Evolutionary conservation across 2,797 vertebrate species (phyloP).

Genomic region (Notoglanidium macrostoma): DNA sequence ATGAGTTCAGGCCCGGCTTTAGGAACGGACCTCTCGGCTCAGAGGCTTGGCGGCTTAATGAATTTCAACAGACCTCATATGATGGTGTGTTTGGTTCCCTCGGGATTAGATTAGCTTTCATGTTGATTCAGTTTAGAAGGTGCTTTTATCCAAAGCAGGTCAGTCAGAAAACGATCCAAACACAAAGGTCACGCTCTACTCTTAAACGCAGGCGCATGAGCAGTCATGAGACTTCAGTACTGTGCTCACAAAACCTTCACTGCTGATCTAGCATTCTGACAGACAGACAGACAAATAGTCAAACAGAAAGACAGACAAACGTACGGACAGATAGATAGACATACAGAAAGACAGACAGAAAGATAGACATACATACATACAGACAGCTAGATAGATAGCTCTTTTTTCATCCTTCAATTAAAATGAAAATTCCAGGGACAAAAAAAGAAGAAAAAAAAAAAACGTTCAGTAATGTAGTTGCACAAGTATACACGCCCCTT

Average conservation of each 20-base stretch:
- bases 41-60: neutral
- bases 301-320: neutral
- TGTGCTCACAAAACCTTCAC: neutral
- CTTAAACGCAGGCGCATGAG: neutral
- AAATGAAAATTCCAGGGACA: neutral
- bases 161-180: conserved; percentile 9
- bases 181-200: conserved; percentile 2
- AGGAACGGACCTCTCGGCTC: conserved; percentile 10
- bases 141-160: conserved; percentile 15
- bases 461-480: neutral
- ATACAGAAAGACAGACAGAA: neutral
- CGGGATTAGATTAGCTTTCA: conserved; percentile 15
- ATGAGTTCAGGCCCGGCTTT: neutral
- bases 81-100: neutral
- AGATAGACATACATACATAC: neutral
- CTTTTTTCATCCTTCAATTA: no score
- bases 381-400: neutral
- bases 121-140: conserved; percentile 4
- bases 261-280: neutral
- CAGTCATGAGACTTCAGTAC: neutral
- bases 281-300: neutral
- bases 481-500: neutral
- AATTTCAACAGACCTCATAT: neutral
- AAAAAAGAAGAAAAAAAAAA: neutral
- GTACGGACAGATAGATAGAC: neutral